Percentiles rank a stretch among this genome's conserved stretches.
Conservation (phyloP, 2,888 invertebrate species). For the Drosophila anomalata region DNA sequence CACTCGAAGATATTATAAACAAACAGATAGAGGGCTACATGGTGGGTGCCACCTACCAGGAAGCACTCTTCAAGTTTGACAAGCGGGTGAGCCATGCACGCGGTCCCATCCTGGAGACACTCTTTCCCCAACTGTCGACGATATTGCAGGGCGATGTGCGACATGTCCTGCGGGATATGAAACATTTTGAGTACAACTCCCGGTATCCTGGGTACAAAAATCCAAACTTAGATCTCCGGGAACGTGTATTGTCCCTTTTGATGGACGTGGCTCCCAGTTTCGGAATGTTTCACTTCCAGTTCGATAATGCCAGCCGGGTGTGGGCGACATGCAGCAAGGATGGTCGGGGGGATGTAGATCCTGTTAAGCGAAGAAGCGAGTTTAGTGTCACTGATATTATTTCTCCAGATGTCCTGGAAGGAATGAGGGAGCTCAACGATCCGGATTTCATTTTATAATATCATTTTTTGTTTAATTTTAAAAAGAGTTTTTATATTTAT, state of each 20-base stretch:
- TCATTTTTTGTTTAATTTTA: not conserved
- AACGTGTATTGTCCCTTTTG: conserved; percentile 50
- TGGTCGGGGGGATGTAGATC: not conserved
- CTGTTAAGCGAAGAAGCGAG: conserved; percentile 6
- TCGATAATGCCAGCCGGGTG: conserved; percentile 42
- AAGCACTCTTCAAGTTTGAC: conserved; percentile 45
- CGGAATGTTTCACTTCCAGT: conserved; percentile 41
- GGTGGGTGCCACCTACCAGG: conserved; percentile 48
- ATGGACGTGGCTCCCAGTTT: conserved; percentile 49
- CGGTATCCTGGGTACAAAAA: conserved; percentile 2
- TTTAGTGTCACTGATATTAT: conserved; percentile 30
- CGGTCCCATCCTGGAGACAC: conserved; percentile 43
- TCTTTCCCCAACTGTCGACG: conserved; percentile 47
- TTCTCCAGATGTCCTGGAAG: conserved; percentile 47
- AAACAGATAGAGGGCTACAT: conserved; percentile 45
- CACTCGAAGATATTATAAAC: conserved; percentile 40
- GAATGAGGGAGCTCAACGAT: conserved; percentile 44
- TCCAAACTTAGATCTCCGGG: conserved; percentile 40
- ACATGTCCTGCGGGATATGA: conserved; percentile 40
- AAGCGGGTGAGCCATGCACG: conserved; percentile 39
- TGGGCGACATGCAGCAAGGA: conserved; percentile 49
- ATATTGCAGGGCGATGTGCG: conserved; percentile 41
- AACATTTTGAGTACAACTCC: conserved; percentile 46
- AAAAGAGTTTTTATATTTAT: not conserved
- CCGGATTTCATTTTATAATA: not conserved